A percentile compares a stretch with the other conserved stretches of the same genome.
phyloP scores from a whole-genome alignment of 2,797 vertebrate species.

The Enteromius mattozi region DNA sequence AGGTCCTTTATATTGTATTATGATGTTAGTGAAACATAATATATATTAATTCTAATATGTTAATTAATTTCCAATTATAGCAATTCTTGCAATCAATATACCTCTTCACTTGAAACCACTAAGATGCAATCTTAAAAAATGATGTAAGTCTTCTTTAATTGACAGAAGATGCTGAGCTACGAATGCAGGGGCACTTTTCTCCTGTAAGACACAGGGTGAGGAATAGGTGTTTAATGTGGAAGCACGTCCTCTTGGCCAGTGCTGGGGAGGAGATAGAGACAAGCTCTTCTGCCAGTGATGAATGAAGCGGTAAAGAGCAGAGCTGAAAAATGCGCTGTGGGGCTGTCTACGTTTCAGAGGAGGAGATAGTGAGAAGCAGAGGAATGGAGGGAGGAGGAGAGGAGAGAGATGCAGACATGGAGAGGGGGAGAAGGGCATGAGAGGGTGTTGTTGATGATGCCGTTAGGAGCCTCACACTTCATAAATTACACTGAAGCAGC shows the following conservation, averaged over 20 bases:
- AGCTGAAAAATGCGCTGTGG: conserved; percentile 34
- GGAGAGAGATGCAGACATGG: conserved; percentile 2
- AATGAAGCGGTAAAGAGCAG: conserved; percentile 46
- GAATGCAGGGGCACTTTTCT: conserved; percentile 25
- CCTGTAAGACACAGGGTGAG: conserved; percentile 40
- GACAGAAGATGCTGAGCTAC: conserved; percentile 17
- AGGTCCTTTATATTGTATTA: neutral
- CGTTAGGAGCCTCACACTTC: conserved; percentile 52
- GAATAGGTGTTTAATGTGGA: conserved; percentile 50
- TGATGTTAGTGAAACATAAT: neutral
- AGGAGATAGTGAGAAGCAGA: conserved; percentile 23
- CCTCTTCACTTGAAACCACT: neutral
- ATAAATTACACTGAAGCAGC: conserved; percentile 59
- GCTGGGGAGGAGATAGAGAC: conserved; percentile 40
- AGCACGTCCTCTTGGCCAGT: conserved; percentile 42
- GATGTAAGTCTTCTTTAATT: neutral
- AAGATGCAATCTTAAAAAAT: conserved; percentile 19
- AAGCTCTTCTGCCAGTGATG: conserved; percentile 42
- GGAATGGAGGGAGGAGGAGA: conserved; percentile 17
- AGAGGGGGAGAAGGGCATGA: conserved; percentile 12
- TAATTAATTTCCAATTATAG: neutral
- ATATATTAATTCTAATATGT: neutral
- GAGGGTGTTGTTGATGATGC: conserved; percentile 58
- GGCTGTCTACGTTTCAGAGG: conserved; percentile 34
- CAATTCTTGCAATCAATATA: neutral